Evolutionary conservation across 2,797 vertebrate genomes (phyloP).

Genomic region (Euphonia xanthogaster): DNA sequence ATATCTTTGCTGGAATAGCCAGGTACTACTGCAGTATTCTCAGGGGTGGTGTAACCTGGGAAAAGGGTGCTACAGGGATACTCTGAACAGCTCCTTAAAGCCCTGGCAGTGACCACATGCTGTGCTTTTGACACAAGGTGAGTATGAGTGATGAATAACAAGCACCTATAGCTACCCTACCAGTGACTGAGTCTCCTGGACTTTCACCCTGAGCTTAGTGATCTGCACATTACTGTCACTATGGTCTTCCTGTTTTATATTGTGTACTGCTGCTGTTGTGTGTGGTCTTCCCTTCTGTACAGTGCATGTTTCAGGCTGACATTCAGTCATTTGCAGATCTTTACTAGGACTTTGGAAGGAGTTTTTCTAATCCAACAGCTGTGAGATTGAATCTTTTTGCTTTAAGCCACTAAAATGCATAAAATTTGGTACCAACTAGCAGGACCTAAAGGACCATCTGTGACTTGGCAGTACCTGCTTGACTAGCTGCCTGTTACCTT

Average conservation of each 20-base stretch:
- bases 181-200: background rate
- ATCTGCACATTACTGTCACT: accelerated
- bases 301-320: background rate
- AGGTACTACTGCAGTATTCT: background rate
- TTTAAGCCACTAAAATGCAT: background rate
- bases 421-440: background rate
- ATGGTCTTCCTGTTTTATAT: background rate
- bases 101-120: background rate
- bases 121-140: background rate
- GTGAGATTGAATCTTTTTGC: background rate
- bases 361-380: background rate
- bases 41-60: background rate
- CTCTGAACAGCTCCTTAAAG: background rate
- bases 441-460: background rate
- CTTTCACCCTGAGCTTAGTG: background rate
- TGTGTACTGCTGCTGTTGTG: background rate
- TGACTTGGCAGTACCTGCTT: background rate
- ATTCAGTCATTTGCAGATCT: background rate
- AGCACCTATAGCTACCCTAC: background rate
- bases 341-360: background rate
- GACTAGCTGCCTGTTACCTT: background rate
- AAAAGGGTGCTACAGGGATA: accelerated
- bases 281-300: background rate
- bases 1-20: background rate
- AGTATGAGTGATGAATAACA: background rate